Evolutionary conservation across 1,140 invertebrate genomes (phyloP).

Genomic region (Solenopsis invicta): DNA sequence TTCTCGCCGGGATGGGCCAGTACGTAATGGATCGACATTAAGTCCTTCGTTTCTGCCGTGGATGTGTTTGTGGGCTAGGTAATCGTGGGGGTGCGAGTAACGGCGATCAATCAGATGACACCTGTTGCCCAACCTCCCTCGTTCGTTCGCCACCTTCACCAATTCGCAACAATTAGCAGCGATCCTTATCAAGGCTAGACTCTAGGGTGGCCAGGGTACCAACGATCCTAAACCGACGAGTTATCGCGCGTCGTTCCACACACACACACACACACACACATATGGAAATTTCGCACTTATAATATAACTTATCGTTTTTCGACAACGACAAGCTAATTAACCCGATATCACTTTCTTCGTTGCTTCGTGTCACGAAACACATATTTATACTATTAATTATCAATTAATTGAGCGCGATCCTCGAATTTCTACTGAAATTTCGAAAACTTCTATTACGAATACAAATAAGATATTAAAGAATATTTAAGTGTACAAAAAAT

Average conservation of each 20-base stretch:
- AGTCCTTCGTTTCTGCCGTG: conserved; percentile 81
- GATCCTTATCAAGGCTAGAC: conserved; percentile 85
- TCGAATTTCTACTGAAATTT: not conserved
- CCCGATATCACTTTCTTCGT: not conserved
- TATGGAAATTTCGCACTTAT: not conserved
- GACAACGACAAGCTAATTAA: conserved; percentile 15
- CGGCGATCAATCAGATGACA: conserved; percentile 87
- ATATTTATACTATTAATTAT: not conserved
- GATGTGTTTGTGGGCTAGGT: conserved; percentile 85
- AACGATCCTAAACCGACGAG: conserved; percentile 68
- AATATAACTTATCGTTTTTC: not conserved
- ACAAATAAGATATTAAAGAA: not conserved
- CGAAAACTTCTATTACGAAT: not conserved
- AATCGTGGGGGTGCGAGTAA: conserved; percentile 83
- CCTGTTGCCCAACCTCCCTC: conserved; percentile 85
- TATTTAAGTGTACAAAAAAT: not conserved
- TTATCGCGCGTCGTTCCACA: conserved; percentile 17
- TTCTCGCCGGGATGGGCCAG: conserved; percentile 59
- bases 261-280: not conserved
- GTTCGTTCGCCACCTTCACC: conserved; percentile 84
- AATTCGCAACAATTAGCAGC: conserved; percentile 86
- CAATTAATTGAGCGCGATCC: not conserved
- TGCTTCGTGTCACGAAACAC: not conserved
- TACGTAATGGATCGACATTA: conserved; percentile 81
- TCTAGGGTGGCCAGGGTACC: conserved; percentile 64